These are phyloP conservation scores for Tautogolabrus adspersus DNA, from an alignment of 2,113 vertebrate species.

Conservation along the genomic window DNA sequence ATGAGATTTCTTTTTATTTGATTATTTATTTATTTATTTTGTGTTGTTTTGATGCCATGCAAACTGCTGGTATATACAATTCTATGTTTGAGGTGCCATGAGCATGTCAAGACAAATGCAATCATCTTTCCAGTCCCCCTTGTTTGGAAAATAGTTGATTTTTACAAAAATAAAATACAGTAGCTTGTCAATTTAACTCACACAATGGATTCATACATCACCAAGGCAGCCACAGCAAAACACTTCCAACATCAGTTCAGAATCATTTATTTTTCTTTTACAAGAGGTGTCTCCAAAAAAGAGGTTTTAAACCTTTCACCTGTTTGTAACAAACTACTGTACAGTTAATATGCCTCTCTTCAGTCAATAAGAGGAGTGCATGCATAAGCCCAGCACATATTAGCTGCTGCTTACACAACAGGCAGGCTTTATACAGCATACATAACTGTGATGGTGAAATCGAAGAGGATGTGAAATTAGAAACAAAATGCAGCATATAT, in stretches of 20 bases:
- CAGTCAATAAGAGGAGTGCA: constrained; percentile 52
- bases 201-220: constrained; percentile 8
- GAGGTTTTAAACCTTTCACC: constrained; percentile 36
- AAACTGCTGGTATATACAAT: no score
- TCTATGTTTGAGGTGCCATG: no score
- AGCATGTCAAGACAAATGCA: background rate
- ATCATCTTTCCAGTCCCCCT: background rate
- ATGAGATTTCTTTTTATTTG: background rate
- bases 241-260: constrained; percentile 42
- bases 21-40: background rate
- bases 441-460: constrained; percentile 60
- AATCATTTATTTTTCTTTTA: background rate
- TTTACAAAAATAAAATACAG: background rate
- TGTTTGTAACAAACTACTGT: constrained; percentile 44
- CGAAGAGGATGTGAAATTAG: constrained; percentile 65
- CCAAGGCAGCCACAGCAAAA: constrained; percentile 20
- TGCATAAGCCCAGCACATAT: constrained; percentile 60
- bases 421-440: constrained; percentile 62
- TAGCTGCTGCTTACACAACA: constrained; percentile 64
- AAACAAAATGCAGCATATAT: constrained; percentile 72
- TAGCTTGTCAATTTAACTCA: constrained; percentile 9
- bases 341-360: constrained; percentile 64
- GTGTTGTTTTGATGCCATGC: no score
- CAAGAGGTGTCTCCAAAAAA: constrained; percentile 37
- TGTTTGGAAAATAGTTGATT: constrained; percentile 5